Evolutionary conservation across 2,797 vertebrate species (phyloP), one percentile per base, ranked within the genome.

Genomic region (Acestrorhynchus altus): DNA sequence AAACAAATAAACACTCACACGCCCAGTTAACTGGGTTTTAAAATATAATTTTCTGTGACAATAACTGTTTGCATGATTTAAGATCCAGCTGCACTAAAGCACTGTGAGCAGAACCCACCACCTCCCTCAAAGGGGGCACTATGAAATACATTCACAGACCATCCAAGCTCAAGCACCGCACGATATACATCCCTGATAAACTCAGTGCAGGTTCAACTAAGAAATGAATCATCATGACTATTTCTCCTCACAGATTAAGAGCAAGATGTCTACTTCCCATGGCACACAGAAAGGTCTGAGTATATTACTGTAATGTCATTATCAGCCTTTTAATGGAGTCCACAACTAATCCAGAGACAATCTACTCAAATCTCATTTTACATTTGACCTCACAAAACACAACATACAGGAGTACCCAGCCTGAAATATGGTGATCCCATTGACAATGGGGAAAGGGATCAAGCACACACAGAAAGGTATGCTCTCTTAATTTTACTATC

Each of bases 101-200:
- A 31, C n/a, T 47, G 26, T n/a, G 31, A 52, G 8, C 8, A 42
- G 39, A 18, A 66, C 22, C 31, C n/a, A n/a, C 31, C 20, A 35
- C 40, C 31, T 28, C 51, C 16, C 28, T 20, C 5, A 59, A 31
- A 65, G 57, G 18, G n/a, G 66, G 44, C 49, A 24, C 13, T 10
- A 77, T 51, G 20, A 26, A 44, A 16, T 64, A 51, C 11, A 49
- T 31, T 82, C 78, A 72, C 82, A 77, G 84, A 87, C 83, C 83
- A 82, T 79, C 76, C 63, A 85, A 28, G 31, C 26, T 24, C 16
- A 54, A n/a, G 20, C 39, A 64, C 52, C 46, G 24, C 40, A 56
- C 49, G 42, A 61, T 40, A 47, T 11, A 51, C 3, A n/a, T 8
- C 60, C 15, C 35, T 54, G 4, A 5, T 42, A 70, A 69, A 13